Evolutionary conservation across 2,888 invertebrate genomes (phyloP).

Genomic region (Marasmarcha lunaedactyla): DNA sequence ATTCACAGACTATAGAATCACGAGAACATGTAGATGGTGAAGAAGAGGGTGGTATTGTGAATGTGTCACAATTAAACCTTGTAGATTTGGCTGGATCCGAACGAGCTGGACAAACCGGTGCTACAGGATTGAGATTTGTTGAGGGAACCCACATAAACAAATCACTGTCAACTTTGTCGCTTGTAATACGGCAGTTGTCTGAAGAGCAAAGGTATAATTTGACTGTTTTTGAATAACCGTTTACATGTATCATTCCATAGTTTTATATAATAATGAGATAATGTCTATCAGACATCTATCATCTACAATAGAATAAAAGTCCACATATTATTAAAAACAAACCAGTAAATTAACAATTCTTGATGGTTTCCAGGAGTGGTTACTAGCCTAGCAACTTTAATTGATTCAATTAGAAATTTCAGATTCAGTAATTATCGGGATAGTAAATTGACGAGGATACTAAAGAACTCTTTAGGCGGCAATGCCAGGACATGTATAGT

Average conservation of each 20-base stretch:
- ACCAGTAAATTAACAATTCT: no score
- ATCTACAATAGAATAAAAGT: no score
- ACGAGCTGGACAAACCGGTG: conserved; percentile 82
- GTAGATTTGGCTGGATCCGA: conserved; percentile 93
- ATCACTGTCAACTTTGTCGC: conserved; percentile 77
- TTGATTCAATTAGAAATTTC: conserved; percentile 18
- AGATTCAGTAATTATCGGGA: conserved; percentile 80
- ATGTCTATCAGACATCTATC: no score
- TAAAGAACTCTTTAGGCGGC: conserved; percentile 88
- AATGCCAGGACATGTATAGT: conserved; percentile 90
- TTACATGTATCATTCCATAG: no score
- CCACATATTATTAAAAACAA: no score
- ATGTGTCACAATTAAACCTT: conserved; percentile 86
- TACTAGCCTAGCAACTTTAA: neutral
- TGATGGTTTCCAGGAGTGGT: no score
- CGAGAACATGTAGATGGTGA: conserved; percentile 72
- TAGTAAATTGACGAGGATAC: conserved; percentile 86
- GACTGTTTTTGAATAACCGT: no score
- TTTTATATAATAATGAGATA: no score
- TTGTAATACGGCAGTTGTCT: conserved; percentile 86
- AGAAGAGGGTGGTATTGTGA: conserved; percentile 66
- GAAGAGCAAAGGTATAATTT: no score
- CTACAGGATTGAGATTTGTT: conserved; percentile 80
- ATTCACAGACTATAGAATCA: conserved; percentile 76
- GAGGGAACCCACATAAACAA: conserved; percentile 90